Evolutionary conservation across 2,113 vertebrate genomes (phyloP).

Genomic region (Halcyon malimbica): DNA sequence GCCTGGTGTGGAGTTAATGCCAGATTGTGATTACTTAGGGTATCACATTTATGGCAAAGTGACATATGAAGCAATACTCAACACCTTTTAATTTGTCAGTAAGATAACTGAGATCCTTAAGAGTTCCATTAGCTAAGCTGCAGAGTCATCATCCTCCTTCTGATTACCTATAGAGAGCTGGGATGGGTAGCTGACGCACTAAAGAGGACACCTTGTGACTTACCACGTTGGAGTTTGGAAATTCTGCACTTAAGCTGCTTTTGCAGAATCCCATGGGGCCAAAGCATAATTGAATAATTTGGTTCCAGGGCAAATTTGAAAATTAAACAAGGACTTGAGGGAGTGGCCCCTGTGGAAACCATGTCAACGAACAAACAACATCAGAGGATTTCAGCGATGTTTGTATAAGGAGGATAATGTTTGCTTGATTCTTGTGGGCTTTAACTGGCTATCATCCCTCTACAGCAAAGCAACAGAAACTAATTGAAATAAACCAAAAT

Average conservation of each 20-base stretch:
- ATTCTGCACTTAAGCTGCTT: background rate
- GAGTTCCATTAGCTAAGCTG: background rate
- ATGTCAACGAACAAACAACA: slow-evolving; percentile 22
- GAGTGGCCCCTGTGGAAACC: slow-evolving; percentile 29
- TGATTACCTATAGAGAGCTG: background rate
- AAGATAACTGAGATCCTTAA: background rate
- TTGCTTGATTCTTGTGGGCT: slow-evolving; percentile 25
- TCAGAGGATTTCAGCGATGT: slow-evolving; percentile 48
- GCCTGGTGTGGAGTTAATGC: background rate
- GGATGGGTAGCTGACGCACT: background rate
- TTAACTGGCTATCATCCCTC: slow-evolving; percentile 28
- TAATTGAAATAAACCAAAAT: slow-evolving; percentile 15
- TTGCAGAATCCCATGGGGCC: background rate
- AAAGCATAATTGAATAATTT: slow-evolving; percentile 40
- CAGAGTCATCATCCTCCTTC: background rate
- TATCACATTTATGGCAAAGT: background rate
- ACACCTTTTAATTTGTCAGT: background rate
- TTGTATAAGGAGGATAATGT: slow-evolving; percentile 49
- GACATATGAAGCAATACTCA: background rate
- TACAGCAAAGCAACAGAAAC: slow-evolving; percentile 17
- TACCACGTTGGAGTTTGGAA: background rate
- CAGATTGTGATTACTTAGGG: background rate
- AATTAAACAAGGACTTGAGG: slow-evolving; percentile 44
- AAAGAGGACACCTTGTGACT: background rate
- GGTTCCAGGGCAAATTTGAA: slow-evolving; percentile 49